Conservation (phyloP, 2,888 invertebrate species). For the Gibbula magus region DNA sequence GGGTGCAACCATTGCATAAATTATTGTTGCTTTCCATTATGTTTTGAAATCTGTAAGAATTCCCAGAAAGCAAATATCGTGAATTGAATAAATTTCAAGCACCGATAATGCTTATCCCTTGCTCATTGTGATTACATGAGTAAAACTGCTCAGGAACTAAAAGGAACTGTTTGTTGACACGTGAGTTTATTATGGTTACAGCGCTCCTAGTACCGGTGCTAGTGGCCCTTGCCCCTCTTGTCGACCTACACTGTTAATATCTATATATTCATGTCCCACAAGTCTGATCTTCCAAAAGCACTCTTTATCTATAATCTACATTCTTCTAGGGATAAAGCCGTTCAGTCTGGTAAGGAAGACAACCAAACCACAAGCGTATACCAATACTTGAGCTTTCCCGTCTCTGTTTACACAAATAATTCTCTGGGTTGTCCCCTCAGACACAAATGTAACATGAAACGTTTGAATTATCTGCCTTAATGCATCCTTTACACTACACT, state of each 20-base stretch:
- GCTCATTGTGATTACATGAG: no score
- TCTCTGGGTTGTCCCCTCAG: neutral
- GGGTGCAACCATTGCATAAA: no score
- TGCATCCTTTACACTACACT: neutral
- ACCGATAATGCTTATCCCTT: no score
- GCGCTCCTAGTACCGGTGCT: neutral
- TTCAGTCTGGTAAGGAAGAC: neutral
- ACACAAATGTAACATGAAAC: conserved; percentile 4
- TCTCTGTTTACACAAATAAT: neutral
- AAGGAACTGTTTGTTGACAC: neutral
- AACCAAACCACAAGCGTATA: neutral
- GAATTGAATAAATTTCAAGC: no score
- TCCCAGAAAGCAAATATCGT: no score
- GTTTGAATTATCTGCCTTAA: neutral
- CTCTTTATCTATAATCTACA: neutral
- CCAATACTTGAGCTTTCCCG: neutral
- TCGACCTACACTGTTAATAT: neutral
- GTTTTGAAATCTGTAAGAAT: no score
- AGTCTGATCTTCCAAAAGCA: neutral
- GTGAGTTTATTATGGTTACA: neutral
- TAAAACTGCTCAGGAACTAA: neutral
- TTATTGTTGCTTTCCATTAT: no score
- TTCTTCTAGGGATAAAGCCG: neutral
- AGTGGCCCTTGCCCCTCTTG: neutral
- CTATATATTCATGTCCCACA: neutral